phyloP scores from a whole-genome alignment of 2,888 invertebrate species.

The Brachylomia viminalis region DNA sequence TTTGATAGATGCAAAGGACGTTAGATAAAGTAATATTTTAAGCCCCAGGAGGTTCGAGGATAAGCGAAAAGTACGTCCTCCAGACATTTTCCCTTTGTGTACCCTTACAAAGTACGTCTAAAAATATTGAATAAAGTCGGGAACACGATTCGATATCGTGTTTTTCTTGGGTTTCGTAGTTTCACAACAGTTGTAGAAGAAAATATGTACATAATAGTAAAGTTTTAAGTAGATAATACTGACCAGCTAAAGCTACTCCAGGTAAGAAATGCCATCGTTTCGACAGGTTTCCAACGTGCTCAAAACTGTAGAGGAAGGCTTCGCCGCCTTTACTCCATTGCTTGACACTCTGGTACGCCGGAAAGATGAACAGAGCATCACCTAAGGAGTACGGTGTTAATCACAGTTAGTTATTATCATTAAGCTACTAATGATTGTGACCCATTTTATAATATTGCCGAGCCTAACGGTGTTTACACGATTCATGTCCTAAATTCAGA shows the following conservation, averaged over 20 bases:
- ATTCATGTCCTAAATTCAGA: neutral
- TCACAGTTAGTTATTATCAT: neutral
- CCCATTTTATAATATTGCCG: neutral
- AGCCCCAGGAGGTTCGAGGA: neutral
- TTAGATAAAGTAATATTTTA: neutral
- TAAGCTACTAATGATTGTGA: neutral
- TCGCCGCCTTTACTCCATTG: slow-evolving; percentile 92
- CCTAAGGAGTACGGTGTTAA: slow-evolving; percentile 78
- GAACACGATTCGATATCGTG: neutral
- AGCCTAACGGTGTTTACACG: neutral
- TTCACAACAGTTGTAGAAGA: neutral
- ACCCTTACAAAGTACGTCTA: neutral
- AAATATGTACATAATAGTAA: neutral
- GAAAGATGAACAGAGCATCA: slow-evolving; percentile 94
- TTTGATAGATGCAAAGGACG: neutral
- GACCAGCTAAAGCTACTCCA: slow-evolving; percentile 92
- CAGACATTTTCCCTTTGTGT: slow-evolving; percentile 11
- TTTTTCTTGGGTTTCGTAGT: neutral
- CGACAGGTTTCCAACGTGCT: slow-evolving; percentile 92
- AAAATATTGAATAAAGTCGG: neutral
- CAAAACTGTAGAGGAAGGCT: slow-evolving; percentile 94
- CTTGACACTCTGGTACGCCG: slow-evolving; percentile 93
- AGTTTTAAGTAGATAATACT: slow-evolving; percentile 24
- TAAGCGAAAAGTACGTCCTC: slow-evolving; percentile 11
- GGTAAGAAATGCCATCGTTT: slow-evolving; percentile 92